Evolutionary conservation across 2,888 invertebrate genomes (phyloP).

Genomic region (Coenonympha glycerion): DNA sequence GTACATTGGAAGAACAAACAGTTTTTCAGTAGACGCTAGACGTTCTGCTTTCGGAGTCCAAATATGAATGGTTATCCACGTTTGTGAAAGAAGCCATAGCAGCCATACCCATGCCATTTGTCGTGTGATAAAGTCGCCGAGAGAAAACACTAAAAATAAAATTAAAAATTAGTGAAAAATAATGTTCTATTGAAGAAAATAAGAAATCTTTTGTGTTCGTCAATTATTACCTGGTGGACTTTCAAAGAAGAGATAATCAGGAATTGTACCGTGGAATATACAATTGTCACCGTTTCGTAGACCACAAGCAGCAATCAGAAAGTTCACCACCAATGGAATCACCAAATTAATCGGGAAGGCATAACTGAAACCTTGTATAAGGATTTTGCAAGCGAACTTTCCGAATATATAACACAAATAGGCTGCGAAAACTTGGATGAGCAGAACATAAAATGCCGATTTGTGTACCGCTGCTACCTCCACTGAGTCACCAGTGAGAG

Average conservation of each 20-base stretch:
- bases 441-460: slow-evolving; percentile 83
- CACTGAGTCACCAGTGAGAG: slow-evolving; percentile 84
- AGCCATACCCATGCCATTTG: slow-evolving; percentile 97
- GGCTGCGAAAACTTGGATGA: slow-evolving; percentile 88
- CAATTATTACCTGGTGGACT: slow-evolving; percentile 79
- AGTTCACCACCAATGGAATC: slow-evolving; percentile 90
- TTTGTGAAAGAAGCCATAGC: slow-evolving; percentile 94
- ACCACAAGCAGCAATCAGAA: slow-evolving; percentile 92
- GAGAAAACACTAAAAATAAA: slow-evolving; percentile 77
- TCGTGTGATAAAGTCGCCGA: slow-evolving; percentile 88
- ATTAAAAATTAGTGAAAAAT: not conserved
- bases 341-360: slow-evolving; percentile 96
- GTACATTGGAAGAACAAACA: slow-evolving; percentile 97
- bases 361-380: slow-evolving; percentile 97
- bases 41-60: slow-evolving; percentile 99
- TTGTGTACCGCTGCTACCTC: slow-evolving; percentile 82
- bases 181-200: not conserved
- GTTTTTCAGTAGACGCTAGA: slow-evolving; percentile 95
- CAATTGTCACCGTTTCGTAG: slow-evolving; percentile 90
- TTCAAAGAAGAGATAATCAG: slow-evolving; percentile 93
- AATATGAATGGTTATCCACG: slow-evolving; percentile 97
- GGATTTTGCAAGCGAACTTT: slow-evolving; percentile 96
- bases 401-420: slow-evolving; percentile 94
- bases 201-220: not conserved
- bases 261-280: slow-evolving; percentile 89